Evolutionary conservation across 2,888 invertebrate genomes (phyloP).

Genomic region (Scaptodrosophila latifasciaeformis): DNA sequence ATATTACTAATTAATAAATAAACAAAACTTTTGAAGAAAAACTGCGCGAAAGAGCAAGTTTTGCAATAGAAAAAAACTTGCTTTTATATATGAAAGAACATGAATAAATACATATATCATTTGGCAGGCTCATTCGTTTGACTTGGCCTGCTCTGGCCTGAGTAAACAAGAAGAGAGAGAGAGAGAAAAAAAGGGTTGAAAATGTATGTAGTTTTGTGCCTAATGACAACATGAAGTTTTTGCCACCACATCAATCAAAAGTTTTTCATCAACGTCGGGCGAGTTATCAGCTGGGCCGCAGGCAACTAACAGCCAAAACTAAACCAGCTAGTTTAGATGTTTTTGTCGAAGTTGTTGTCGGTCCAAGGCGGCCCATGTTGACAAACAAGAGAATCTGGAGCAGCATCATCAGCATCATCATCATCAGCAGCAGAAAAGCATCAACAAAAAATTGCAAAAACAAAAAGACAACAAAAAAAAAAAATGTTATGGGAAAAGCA

Average conservation of each 20-base stretch:
- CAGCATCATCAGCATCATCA: constrained; percentile 11
- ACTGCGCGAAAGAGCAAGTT: too few relatives aligned
- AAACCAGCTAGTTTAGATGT: constrained; percentile 13
- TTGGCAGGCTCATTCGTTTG: too few relatives aligned
- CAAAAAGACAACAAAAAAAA: too few relatives aligned
- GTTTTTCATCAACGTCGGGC: constrained; percentile 70
- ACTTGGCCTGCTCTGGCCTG: too few relatives aligned
- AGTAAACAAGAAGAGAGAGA: too few relatives aligned
- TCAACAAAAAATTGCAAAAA: too few relatives aligned
- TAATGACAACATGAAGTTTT: constrained; percentile 68
- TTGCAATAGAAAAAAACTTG: background rate
- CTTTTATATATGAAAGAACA: too few relatives aligned
- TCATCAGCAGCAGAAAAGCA: constrained; percentile 17
- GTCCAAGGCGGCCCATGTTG: constrained; percentile 28
- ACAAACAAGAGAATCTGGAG: constrained; percentile 29
- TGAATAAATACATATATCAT: too few relatives aligned
- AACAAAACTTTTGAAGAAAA: constrained; percentile 61
- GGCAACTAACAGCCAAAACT: constrained; percentile 47
- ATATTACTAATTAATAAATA: constrained; percentile 56
- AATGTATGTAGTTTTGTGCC: constrained; percentile 38
- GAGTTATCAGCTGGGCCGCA: constrained; percentile 63
- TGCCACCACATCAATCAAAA: constrained; percentile 69
- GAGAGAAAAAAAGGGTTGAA: too few relatives aligned
- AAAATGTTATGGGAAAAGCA: background rate
- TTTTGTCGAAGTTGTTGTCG: background rate